Evolutionary conservation across 2,888 invertebrate genomes (phyloP).

Genomic region (Drepana falcataria): DNA sequence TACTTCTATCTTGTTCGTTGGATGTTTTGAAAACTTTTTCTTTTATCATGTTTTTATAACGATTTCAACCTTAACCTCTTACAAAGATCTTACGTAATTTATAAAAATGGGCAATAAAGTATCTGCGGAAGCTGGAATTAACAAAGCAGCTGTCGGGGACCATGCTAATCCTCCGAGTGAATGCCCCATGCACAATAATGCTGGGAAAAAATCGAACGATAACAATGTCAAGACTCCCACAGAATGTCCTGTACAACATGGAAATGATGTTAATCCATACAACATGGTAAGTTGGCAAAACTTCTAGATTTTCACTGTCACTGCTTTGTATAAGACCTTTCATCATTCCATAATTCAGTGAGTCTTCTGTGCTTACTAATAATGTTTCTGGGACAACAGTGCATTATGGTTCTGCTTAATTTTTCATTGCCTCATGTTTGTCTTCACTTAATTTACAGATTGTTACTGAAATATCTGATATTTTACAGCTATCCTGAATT

Average conservation of each 20-base stretch:
- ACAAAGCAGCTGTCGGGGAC: conserved; percentile 25
- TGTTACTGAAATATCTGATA: too few relatives aligned
- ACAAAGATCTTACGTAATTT: conserved; percentile 61
- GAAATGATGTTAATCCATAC: conserved; percentile 78
- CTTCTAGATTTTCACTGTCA: too few relatives aligned
- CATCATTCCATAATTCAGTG: too few relatives aligned
- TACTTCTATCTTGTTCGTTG: too few relatives aligned
- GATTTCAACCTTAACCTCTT: conserved; percentile 37
- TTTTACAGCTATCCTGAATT: too few relatives aligned
- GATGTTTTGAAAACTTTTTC: too few relatives aligned
- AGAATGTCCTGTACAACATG: conserved; percentile 39
- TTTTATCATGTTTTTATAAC: not conserved
- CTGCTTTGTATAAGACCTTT: too few relatives aligned
- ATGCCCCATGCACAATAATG: conserved; percentile 77
- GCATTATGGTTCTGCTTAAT: too few relatives aligned
- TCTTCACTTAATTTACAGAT: too few relatives aligned
- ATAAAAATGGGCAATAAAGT: conserved; percentile 64
- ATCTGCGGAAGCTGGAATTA: conserved; percentile 51
- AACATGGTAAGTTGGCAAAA: not conserved
- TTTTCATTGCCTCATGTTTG: too few relatives aligned
- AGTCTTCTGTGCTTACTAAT: too few relatives aligned
- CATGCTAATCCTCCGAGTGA: conserved; percentile 82
- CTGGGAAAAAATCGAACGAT: conserved; percentile 38
- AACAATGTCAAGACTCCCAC: conserved; percentile 83
- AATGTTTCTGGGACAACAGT: too few relatives aligned